Base-by-base conservation (phyloP, 2,888 invertebrate genomes). In the Abscondita cerata region DNA sequence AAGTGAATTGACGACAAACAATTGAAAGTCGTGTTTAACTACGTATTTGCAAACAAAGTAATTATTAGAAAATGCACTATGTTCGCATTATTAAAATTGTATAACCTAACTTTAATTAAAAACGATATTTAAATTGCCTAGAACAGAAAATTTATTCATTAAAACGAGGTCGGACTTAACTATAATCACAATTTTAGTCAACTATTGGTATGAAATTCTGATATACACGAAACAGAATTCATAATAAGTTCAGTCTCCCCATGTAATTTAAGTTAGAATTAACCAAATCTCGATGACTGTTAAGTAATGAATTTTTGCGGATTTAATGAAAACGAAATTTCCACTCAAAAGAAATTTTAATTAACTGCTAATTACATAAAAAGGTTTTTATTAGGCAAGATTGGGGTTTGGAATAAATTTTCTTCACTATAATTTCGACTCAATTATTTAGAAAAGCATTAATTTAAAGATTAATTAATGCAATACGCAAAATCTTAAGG, bases 71-170 rank as follows among this genome's bases (percentile, higher is more conserved):
- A 4, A 25, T 25, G 6, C 6, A 25, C 6, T 25, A 6, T 25
- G 25, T 25, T 4, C 25, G 6, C 6, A 25, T 2, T 25, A 25
- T 25, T 25, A 25, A 25, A 25, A 25, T 25, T 25, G 25, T 25
- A 25, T 25, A 25, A 25, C 25, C 25, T 4, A 25, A 44, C 44
- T 44, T 44, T 44, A 19, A 44, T 44, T 44, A 44, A 16, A 44
- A 44, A 44, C 18, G 44, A 44, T 18, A 44, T 44, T 44, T 44
- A 44, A 44, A 18, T 19, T 18, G 18, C 9, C 18, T 44, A 44
- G 44, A 44, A 44, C 44, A 19, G 18, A 16, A 44, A 44, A 44
- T 44, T 44, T 44, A 44, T 44, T 44, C 44, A 44, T 44, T 44
- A 44, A 44, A 8, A 18, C 19, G 19, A 18, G 44, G 44, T 18